Evolutionary conservation across 2,888 invertebrate species (phyloP).

Genomic region (Parasteatoda lunata): DNA sequence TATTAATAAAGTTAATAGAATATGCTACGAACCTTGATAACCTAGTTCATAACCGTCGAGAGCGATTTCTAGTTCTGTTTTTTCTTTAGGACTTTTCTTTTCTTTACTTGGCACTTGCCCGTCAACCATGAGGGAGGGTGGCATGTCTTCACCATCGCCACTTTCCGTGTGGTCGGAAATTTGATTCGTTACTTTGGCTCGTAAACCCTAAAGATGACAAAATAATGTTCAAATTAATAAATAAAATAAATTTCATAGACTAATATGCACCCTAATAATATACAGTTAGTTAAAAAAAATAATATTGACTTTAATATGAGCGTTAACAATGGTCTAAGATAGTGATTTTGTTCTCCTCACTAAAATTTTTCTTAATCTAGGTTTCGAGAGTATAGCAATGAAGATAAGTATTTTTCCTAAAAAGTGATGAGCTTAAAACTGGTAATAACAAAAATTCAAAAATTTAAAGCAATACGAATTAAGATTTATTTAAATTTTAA

Average conservation of each 20-base stretch:
- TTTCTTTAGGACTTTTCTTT: conserved; percentile 87
- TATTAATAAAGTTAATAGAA: background rate
- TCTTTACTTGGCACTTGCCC: conserved; percentile 85
- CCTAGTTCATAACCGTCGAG: conserved; percentile 95
- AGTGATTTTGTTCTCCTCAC: no score
- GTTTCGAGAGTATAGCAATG: no score
- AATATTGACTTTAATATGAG: no score
- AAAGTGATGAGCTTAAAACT: no score
- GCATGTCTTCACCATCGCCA: conserved; percentile 71
- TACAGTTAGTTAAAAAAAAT: no score
- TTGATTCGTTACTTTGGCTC: conserved; percentile 95
- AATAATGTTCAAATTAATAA: conserved; percentile 73
- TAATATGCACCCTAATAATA: no score
- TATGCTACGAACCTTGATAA: conserved; percentile 78
- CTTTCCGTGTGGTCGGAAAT: conserved; percentile 85
- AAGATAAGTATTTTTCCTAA: no score
- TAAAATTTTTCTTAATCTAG: no score
- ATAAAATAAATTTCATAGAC: background rate
- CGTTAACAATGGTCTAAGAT: no score
- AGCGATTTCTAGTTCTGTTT: conserved; percentile 87
- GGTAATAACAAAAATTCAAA: no score
- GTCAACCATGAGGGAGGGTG: conserved; percentile 83
- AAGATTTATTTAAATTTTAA: no score
- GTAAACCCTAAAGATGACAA: conserved; percentile 79
- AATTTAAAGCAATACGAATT: no score